Percentiles rank a stretch among this genome's conserved stretches.
Conservation (phyloP, 2,888 invertebrate species). For the Tetragonula carbonaria region DNA sequence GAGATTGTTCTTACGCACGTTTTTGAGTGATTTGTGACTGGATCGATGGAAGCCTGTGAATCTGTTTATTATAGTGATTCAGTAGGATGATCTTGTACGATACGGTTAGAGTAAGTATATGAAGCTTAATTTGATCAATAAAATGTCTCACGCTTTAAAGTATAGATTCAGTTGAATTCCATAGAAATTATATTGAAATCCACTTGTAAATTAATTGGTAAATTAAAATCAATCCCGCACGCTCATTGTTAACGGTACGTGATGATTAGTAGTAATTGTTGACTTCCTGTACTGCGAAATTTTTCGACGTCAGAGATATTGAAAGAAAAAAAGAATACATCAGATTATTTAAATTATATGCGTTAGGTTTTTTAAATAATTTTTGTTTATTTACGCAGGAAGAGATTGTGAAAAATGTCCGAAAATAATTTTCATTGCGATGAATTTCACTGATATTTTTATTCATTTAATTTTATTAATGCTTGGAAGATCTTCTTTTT, state of each 20-base stretch:
- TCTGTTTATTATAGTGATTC: not conserved
- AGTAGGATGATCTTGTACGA: constrained; percentile 28
- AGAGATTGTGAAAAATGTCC: too few relatives aligned
- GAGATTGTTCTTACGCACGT: not conserved
- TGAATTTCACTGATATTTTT: too few relatives aligned
- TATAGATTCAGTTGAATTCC: too few relatives aligned
- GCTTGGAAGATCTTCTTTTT: not conserved
- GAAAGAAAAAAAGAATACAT: not conserved
- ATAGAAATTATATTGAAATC: too few relatives aligned
- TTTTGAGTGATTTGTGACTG: not conserved
- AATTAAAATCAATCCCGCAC: too few relatives aligned
- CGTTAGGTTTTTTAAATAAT: too few relatives aligned
- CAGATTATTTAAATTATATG: too few relatives aligned
- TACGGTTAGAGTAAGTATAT: constrained; percentile 10
- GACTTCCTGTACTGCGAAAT: not conserved
- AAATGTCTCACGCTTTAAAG: not conserved
- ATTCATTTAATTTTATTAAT: not conserved
- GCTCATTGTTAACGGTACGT: too few relatives aligned
- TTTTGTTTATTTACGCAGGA: too few relatives aligned
- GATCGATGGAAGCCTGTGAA: not conserved
- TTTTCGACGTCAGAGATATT: not conserved
- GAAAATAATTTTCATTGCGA: too few relatives aligned
- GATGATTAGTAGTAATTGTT: not conserved
- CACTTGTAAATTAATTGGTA: too few relatives aligned
- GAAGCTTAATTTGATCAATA: not conserved